These are phyloP conservation scores for Phocides pigmalion DNA, from an alignment of 1,140 invertebrate genomes.

Conservation along the genomic window DNA sequence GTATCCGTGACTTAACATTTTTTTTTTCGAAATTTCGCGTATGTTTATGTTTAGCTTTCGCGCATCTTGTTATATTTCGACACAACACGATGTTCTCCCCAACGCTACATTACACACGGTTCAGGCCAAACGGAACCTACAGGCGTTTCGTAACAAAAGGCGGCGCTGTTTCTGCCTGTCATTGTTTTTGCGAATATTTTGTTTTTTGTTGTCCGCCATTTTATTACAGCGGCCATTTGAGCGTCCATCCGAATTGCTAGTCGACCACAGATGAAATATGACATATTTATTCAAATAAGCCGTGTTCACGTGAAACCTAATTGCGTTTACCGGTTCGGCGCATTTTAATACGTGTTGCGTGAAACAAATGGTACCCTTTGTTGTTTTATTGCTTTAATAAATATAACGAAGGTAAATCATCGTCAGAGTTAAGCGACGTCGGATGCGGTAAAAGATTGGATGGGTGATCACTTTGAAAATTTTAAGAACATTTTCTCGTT, in stretches of 20 bases:
- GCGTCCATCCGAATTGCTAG: constrained; percentile 28
- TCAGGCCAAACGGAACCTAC: constrained; percentile 1
- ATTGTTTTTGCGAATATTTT: constrained; percentile 34
- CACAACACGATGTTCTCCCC: neutral
- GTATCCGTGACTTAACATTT: no score
- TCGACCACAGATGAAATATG: constrained; percentile 29
- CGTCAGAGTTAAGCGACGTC: no score
- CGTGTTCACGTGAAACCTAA: constrained; percentile 20
- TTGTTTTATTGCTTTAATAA: constrained; percentile 15
- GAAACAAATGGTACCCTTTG: constrained; percentile 2
- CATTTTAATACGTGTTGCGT: constrained; percentile 24
- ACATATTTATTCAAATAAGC: constrained; percentile 32
- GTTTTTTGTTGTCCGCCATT: constrained; percentile 21
- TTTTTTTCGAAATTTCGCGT: neutral
- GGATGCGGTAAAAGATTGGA: no score
- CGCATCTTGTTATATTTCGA: neutral
- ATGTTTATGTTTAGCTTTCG: neutral
- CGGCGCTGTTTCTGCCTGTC: constrained; percentile 28
- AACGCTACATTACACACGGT: constrained; percentile 18
- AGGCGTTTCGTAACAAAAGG: constrained; percentile 27
- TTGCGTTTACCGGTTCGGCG: constrained; percentile 27
- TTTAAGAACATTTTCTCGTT: no score
- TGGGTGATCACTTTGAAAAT: no score
- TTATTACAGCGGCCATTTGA: constrained; percentile 29
- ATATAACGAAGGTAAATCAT: no score